Conservation (phyloP, 1,140 invertebrate genomes). For the Diachasma alloeum region DNA sequence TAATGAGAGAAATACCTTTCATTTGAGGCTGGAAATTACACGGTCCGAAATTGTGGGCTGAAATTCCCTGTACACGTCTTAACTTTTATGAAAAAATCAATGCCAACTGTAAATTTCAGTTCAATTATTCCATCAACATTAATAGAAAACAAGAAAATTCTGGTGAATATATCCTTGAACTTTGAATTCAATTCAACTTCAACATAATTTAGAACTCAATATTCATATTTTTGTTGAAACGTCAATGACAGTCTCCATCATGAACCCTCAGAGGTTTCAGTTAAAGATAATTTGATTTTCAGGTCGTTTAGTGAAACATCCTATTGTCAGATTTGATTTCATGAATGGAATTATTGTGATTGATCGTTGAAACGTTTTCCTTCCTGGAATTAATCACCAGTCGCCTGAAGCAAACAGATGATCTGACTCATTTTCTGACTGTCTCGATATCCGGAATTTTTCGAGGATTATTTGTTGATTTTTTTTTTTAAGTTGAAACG, state of each 20-base stretch:
- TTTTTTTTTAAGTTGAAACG: background rate
- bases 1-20: too few species aligned
- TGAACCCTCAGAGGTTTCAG: background rate
- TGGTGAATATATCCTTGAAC: too few species aligned
- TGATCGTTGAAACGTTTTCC: background rate
- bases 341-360: too few species aligned
- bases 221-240: background rate
- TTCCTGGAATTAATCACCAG: constrained; percentile 39
- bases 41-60: too few species aligned
- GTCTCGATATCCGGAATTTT: background rate
- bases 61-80: too few species aligned
- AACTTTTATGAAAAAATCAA: too few species aligned
- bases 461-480: background rate
- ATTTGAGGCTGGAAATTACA: too few species aligned
- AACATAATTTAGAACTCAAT: too few species aligned
- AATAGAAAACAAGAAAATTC: too few species aligned
- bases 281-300: background rate
- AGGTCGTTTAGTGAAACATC: background rate
- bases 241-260: background rate
- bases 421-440: constrained; percentile 11
- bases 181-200: too few species aligned
- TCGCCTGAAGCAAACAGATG: constrained; percentile 55
- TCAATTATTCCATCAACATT: too few species aligned
- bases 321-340: background rate
- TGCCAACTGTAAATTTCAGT: too few species aligned